Conservation (phyloP, 1,140 invertebrate genomes). For the Brachystomella parvula region DNA sequence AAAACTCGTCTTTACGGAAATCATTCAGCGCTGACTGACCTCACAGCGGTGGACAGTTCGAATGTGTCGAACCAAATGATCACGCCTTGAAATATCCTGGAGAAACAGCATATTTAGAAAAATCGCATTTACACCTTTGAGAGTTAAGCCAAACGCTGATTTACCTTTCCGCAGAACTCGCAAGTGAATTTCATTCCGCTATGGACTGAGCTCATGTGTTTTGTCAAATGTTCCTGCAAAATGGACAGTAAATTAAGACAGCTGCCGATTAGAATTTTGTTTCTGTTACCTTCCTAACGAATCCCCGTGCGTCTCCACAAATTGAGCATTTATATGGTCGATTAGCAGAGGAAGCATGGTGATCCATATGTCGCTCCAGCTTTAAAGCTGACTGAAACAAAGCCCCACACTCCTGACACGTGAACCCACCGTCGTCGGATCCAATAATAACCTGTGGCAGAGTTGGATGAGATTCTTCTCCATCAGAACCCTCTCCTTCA, state of each 20-base stretch:
- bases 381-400: slow-evolving; percentile 16
- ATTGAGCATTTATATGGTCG: slow-evolving; percentile 32
- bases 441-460: no score
- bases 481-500: not conserved
- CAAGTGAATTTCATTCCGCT: slow-evolving; percentile 35
- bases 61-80: slow-evolving; percentile 37
- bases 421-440: no score
- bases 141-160: no score
- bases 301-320: slow-evolving; percentile 25
- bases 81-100: slow-evolving; percentile 31
- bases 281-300: slow-evolving; percentile 6
- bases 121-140: not conserved
- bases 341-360: slow-evolving; percentile 17
- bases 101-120: not conserved
- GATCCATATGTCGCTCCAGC: slow-evolving; percentile 21
- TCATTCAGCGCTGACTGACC: not conserved
- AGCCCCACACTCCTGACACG: slow-evolving; percentile 26
- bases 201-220: slow-evolving; percentile 32
- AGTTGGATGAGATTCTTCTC: slow-evolving; percentile 12
- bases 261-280: not conserved
- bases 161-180: slow-evolving; percentile 33
- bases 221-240: slow-evolving; percentile 33
- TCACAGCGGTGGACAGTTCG: slow-evolving; percentile 22
- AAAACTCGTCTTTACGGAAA: not conserved
- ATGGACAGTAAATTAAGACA: not conserved